Evolutionary conservation across 2,888 invertebrate species (phyloP).

Genomic region (Hyles lineata): DNA sequence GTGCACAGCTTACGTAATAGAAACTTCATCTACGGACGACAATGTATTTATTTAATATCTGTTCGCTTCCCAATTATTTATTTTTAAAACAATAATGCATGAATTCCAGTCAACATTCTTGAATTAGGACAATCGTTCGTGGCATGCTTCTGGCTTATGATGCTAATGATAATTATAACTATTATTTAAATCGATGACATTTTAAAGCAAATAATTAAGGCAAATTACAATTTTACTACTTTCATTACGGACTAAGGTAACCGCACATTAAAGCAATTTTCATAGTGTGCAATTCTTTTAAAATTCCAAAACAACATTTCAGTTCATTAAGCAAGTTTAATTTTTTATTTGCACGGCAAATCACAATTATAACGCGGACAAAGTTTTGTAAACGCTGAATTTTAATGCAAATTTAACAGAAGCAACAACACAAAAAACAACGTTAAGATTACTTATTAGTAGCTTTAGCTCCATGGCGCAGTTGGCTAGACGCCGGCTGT

Average conservation of each 20-base stretch:
- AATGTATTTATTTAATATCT: no score
- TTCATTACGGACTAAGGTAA: not conserved
- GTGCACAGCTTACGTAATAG: no score
- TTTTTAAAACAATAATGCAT: no score
- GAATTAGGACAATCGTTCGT: no score
- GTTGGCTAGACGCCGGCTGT: no score
- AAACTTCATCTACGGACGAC: no score
- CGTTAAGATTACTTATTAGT: not conserved
- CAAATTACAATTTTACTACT: not conserved
- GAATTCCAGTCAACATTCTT: no score
- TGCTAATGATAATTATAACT: no score
- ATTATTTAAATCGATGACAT: not conserved
- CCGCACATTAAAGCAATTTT: not conserved
- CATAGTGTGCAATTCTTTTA: constrained; percentile 3
- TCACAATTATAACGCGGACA: constrained; percentile 20
- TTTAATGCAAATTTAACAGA: not conserved
- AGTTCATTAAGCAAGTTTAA: constrained; percentile 22
- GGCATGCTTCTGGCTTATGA: no score
- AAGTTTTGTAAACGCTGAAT: not conserved
- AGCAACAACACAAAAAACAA: not conserved
- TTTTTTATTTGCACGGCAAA: constrained; percentile 20
- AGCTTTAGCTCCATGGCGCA: no score
- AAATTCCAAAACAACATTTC: constrained; percentile 19
- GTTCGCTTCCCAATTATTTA: no score
- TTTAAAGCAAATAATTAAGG: not conserved